Percentiles rank a stretch among this genome's conserved stretches.
Evolutionary conservation across 2,113 vertebrate species (phyloP).

Genomic region (Charina bottae): DNA sequence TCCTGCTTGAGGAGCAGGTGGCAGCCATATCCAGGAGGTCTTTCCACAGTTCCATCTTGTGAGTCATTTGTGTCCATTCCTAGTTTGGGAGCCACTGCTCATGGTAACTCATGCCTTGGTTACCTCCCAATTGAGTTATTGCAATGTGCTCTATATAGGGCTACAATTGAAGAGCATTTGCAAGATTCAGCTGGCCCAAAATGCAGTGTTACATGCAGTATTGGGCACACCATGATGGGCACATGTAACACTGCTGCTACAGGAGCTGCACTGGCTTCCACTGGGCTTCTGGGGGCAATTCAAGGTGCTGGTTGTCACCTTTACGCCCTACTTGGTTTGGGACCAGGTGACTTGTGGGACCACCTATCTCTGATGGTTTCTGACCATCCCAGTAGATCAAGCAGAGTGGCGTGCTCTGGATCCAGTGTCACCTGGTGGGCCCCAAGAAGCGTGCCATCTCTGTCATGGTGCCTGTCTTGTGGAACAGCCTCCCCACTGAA

Average conservation of each 20-base stretch:
- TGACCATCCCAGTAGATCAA: background rate
- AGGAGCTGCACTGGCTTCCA: no score
- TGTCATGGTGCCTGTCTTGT: background rate
- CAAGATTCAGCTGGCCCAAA: background rate
- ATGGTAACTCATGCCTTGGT: background rate
- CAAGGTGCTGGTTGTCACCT: no score
- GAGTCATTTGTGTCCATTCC: background rate
- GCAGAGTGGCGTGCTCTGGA: background rate
- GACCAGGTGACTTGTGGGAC: background rate
- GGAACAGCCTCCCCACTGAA: background rate
- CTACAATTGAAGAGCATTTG: background rate
- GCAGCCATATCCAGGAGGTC: background rate
- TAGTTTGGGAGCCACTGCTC: background rate
- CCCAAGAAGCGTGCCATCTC: background rate
- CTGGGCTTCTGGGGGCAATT: no score
- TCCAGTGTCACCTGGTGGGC: background rate
- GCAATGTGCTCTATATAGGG: background rate
- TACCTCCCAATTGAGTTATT: background rate
- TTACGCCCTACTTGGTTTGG: no score
- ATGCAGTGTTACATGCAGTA: background rate
- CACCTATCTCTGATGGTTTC: background rate
- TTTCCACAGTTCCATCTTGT: background rate
- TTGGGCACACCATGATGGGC: no score
- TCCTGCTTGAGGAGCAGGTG: background rate
- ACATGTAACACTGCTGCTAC: no score